phyloP scores from a whole-genome alignment of 53 echinoderm and acorn worm species.

The Henricia sp. region DNA sequence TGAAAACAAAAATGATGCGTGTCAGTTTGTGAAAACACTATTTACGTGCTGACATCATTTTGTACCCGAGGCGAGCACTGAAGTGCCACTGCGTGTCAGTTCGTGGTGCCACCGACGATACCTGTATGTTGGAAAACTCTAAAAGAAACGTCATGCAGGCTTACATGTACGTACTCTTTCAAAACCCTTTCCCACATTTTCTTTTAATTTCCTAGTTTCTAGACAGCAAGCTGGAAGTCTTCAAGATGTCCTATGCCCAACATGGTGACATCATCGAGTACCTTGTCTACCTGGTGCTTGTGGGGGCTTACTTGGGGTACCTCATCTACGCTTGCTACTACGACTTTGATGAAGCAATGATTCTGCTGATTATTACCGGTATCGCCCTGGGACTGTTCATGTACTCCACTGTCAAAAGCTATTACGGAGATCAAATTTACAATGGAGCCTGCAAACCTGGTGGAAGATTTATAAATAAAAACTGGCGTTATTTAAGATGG shows the following conservation, averaged over 20 bases:
- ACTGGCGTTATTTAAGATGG: slow-evolving; percentile 79
- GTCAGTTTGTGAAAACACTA: too few species aligned
- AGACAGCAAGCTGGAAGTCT: slow-evolving; percentile 12
- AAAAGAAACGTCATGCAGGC: too few species aligned
- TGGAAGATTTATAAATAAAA: slow-evolving; percentile 17
- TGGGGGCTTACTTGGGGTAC: slow-evolving; percentile 67
- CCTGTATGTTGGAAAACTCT: too few species aligned
- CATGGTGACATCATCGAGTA: slow-evolving; percentile 34
- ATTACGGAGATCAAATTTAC: slow-evolving; percentile 66
- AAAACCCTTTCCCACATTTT: not conserved
- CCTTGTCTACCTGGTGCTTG: slow-evolving; percentile 12
- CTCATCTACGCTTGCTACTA: slow-evolving; percentile 83
- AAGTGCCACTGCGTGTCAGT: too few species aligned
- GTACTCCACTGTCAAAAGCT: slow-evolving; percentile 71
- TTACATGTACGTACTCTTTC: too few species aligned
- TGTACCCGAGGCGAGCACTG: too few species aligned
- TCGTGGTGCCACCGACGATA: too few species aligned
- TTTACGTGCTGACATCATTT: too few species aligned
- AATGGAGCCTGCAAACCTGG: slow-evolving; percentile 40
- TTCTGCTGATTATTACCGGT: slow-evolving; percentile 73
- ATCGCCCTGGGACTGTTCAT: slow-evolving; percentile 53
- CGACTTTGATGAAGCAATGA: slow-evolving; percentile 74
- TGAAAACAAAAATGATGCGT: too few species aligned
- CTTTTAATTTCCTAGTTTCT: slow-evolving; percentile 38
- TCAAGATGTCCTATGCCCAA: slow-evolving; percentile 44